Evolutionary conservation across 1,140 invertebrate species (phyloP), one percentile per base, ranked within the genome.

Genomic region (Araneus ventricosus): DNA sequence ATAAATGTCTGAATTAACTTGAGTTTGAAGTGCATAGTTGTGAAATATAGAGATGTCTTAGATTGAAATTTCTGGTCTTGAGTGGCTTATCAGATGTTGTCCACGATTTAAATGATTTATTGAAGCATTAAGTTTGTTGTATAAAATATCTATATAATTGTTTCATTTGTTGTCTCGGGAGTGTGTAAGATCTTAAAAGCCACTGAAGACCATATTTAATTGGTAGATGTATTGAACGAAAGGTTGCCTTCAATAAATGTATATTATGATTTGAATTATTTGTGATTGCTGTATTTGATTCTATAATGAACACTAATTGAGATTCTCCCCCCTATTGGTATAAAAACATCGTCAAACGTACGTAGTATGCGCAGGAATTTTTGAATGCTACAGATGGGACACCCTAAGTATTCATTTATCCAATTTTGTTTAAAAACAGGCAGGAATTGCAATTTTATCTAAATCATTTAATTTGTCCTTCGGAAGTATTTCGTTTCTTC

Each of bases 181-280:
- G 45, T 52, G 45, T 17, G 45, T 14, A 52, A 52, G 10, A 52
- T 52, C 45, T 52, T 14, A 52, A 27, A 61, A 87, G 57, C 24
- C 88, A 20, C 30, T 90, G 17, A 57, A 59, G 67, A 90, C 22
- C 61, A 70, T 88, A 67, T 41, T 24, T 80, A 61, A 41, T n/a
- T 70, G 37, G 17, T 90, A 90, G 88, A 79, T 90, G 88, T 90
- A 90, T 22, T 57, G 57, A 52, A 57, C n/a, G 30, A 90, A 90
- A 27, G 45, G 37, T 90, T 90, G 88, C 88, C 70, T 90, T 90
- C 41, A 90, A 90, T 79, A 90, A 79, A 79, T 90, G 88, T 90
- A 87, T 87, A 87, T 87, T 34, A 61, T 61, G 27, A 87, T 90
- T 90, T 90, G 59, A 67, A 70, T 30, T 70, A 67, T 70, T 75